These are phyloP conservation scores for Squalus acanthias DNA, from an alignment of 2,797 vertebrate genomes.

Conservation along the genomic window DNA sequence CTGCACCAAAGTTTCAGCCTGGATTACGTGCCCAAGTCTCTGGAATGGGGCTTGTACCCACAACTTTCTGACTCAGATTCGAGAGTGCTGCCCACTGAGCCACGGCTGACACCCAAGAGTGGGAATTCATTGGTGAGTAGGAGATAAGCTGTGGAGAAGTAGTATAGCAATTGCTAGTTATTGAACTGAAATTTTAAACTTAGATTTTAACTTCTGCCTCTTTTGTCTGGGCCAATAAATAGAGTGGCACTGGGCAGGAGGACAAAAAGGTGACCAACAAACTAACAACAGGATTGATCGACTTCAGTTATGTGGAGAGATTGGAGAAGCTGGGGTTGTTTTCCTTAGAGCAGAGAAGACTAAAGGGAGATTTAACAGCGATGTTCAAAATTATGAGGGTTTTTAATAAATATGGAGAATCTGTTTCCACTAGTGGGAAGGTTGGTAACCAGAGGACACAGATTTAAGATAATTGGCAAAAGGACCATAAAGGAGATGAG, in stretches of 20 bases:
- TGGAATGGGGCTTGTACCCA: too few species aligned
- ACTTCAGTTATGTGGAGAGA: too few species aligned
- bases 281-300: too few species aligned
- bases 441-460: not conserved
- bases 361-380: too few species aligned
- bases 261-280: too few species aligned
- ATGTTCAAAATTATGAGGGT: too few species aligned
- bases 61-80: not conserved
- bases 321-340: too few species aligned
- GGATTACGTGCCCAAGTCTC: too few species aligned
- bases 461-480: not conserved
- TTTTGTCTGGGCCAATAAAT: not conserved
- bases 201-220: not conserved
- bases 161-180: not conserved
- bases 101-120: not conserved
- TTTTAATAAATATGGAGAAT: not conserved
- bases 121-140: not conserved
- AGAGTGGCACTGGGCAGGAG: too few species aligned
- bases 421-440: not conserved
- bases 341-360: too few species aligned
- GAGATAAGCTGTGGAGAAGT: not conserved
- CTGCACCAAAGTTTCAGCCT: too few species aligned
- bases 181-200: not conserved
- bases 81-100: not conserved
- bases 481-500: not conserved